phyloP scores from a whole-genome alignment of 2,113 vertebrate species.

The Labeo catla region DNA sequence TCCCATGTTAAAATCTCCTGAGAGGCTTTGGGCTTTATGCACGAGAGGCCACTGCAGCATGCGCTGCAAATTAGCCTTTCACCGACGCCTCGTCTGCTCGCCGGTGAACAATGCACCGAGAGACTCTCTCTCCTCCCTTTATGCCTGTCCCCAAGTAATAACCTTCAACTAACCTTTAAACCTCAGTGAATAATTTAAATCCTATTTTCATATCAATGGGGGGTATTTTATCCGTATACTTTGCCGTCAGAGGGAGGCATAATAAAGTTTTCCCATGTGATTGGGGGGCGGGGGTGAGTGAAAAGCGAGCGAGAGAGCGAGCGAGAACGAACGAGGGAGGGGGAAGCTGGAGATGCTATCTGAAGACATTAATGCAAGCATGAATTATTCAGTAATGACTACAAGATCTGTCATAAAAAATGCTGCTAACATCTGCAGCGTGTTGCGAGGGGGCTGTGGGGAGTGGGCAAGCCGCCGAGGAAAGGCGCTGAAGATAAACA shows the following conservation, averaged over 20 bases:
- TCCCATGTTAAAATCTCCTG: constrained; percentile 83
- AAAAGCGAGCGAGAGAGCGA: constrained; percentile 63
- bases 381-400: constrained; percentile 98
- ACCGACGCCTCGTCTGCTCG: constrained; percentile 82
- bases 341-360: constrained; percentile 82
- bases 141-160: constrained; percentile 82
- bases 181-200: constrained; percentile 89
- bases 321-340: constrained; percentile 36
- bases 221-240: constrained; percentile 92
- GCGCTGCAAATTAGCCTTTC: constrained; percentile 87
- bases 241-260: constrained; percentile 90
- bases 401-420: constrained; percentile 84
- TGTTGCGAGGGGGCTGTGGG: constrained; percentile 73
- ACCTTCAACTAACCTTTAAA: constrained; percentile 99
- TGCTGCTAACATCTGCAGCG: constrained; percentile 80
- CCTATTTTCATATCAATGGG: constrained; percentile 96
- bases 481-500: constrained; percentile 83
- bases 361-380: constrained; percentile 86
- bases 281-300: constrained; percentile 64
- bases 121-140: constrained; percentile 66
- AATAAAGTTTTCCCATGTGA: constrained; percentile 90
- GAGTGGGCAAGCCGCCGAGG: constrained; percentile 71
- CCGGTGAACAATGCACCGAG: constrained; percentile 71
- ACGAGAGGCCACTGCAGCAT: constrained; percentile 78
- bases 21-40: constrained; percentile 82